Evolutionary conservation across 2,888 invertebrate genomes (phyloP), one percentile per base, ranked within the genome.

Genomic region (Hypomecis punctinalis): DNA sequence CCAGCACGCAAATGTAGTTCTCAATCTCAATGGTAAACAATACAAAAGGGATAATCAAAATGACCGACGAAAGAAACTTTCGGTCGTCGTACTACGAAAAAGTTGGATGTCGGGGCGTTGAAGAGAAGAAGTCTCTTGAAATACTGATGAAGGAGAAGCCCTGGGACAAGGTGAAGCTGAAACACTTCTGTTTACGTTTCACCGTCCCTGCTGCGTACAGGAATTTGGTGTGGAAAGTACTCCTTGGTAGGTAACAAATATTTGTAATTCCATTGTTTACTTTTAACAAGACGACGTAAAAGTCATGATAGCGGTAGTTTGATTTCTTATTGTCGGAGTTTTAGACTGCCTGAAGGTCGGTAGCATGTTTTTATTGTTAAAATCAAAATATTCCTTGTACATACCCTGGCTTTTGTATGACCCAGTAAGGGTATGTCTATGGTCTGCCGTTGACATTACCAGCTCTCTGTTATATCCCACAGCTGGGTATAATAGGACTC

Each of bases 91-190:
- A 97, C 80, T 97, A 97, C 76, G 97, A 97, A 86, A 97, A 97
- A 91, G 97, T 98, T 9, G 98, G 98, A 43, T 98, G 97, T 86
- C 95, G 97, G 70, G 97, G 97, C 74, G 97, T 98, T 0, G 98
- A 98, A 87, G 97, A 97, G 80, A 98, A 97, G 85, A 97, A 97
- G 89, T 97, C 97, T 0, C 89, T 98, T 47, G 97, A 98, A 90
- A 97, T 97, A 78, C 89, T 98, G 9, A 91, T 98, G 76, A 97
- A 97, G 80, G 98, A 98, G 73, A 96, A 96, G 78, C 96, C 96
- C 10, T 94, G 96, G 85, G 97, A 97, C 81, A 94, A 94, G 78
- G 94, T 94, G 6, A 97, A 97, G 85, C 83, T 98, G 37, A 96
- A 96, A 77, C 97, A 98, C 80, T 98, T 98, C 83, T 97, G 97